Evolutionary conservation across 64 coral and sea anemone genomes (phyloP).

Genomic region (Actinia equina): DNA sequence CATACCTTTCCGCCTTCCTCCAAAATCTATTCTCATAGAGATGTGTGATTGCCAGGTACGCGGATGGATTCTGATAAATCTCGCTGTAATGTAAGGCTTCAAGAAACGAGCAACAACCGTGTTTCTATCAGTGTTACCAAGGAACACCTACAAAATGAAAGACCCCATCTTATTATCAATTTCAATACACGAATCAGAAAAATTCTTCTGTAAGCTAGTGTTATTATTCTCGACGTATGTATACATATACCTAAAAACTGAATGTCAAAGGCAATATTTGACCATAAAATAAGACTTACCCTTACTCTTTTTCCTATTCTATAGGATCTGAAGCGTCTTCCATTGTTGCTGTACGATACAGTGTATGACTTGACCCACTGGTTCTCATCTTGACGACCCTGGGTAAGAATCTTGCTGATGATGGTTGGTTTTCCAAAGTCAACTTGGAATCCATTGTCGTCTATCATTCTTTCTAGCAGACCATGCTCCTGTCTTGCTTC

Average conservation of each 20-base stretch:
- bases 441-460: slow-evolving; percentile 75
- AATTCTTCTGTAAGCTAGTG: too few relatives aligned
- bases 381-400: slow-evolving; percentile 53
- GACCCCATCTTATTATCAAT: too few relatives aligned
- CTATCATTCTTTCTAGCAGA: slow-evolving; percentile 51
- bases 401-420: slow-evolving; percentile 56
- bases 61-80: slow-evolving; percentile 51
- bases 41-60: slow-evolving; percentile 54
- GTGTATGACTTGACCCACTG: slow-evolving; percentile 88
- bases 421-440: slow-evolving; percentile 36
- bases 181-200: too few relatives aligned
- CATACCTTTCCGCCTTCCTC: slow-evolving; percentile 12
- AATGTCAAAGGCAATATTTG: too few relatives aligned
- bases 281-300: slow-evolving; percentile 6
- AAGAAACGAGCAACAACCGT: slow-evolving; percentile 30
- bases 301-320: slow-evolving; percentile 27
- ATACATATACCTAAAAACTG: too few relatives aligned
- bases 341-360: slow-evolving; percentile 69
- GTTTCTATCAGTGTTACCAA: slow-evolving; percentile 37
- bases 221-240: too few relatives aligned
- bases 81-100: slow-evolving; percentile 17
- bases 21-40: slow-evolving; percentile 43
- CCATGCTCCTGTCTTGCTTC: slow-evolving; percentile 51
- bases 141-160: slow-evolving; percentile 14
- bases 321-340: slow-evolving; percentile 58